phyloP scores from a whole-genome alignment of 2,888 invertebrate genomes.

The Ichneumoninae sp. region DNA sequence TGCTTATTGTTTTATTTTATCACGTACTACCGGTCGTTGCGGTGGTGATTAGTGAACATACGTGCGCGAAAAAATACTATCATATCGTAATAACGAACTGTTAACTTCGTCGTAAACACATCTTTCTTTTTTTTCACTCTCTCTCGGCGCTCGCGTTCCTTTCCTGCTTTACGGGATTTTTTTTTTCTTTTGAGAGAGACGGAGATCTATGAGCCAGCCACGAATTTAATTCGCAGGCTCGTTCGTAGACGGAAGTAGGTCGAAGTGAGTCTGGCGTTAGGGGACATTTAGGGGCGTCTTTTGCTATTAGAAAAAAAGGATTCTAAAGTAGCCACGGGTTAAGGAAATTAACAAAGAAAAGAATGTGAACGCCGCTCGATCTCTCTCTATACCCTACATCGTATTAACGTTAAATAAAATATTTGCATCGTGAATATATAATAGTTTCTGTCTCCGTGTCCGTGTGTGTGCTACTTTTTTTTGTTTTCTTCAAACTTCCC shows the following conservation, averaged over 20 bases:
- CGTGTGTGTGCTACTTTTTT: constrained; percentile 55
- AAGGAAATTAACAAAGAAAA: constrained; percentile 35
- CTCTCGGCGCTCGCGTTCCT: constrained; percentile 37
- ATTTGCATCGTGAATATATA: constrained; percentile 76
- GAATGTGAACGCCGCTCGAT: constrained; percentile 47
- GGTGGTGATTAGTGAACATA: constrained; percentile 57
- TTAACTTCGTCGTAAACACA: constrained; percentile 66
- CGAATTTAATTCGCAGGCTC: constrained; percentile 32
- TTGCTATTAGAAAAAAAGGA: constrained; percentile 22
- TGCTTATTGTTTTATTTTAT: constrained; percentile 30
- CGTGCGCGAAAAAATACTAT: constrained; percentile 61
- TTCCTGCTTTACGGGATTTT: constrained; percentile 25
- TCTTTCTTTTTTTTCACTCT: constrained; percentile 58
- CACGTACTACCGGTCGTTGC: constrained; percentile 58
- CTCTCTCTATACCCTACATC: constrained; percentile 50
- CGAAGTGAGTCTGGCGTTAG: constrained; percentile 10
- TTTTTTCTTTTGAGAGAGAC: constrained; percentile 10
- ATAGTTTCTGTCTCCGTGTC: constrained; percentile 68
- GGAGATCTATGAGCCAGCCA: neutral
- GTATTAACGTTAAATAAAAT: constrained; percentile 76
- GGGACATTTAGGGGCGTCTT: neutral
- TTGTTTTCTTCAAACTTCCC: constrained; percentile 50
- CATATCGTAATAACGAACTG: constrained; percentile 49
- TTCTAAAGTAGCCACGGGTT: constrained; percentile 9
- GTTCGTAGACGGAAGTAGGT: constrained; percentile 22